Evolutionary conservation across 2,113 vertebrate species (phyloP), one percentile per base, ranked within the genome.

Genomic region (Ammodytes marinus): DNA sequence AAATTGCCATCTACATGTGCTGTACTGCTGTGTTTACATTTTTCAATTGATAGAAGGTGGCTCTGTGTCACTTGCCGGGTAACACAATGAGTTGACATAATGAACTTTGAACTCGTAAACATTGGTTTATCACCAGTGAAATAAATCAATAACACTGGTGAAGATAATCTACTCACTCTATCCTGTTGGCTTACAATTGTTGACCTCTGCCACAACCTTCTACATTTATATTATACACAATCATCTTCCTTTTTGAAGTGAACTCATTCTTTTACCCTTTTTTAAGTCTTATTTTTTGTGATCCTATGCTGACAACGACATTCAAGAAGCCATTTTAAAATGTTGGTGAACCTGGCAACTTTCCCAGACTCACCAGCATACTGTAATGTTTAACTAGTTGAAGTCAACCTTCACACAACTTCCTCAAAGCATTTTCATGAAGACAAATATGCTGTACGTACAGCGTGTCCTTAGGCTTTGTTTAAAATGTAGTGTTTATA

Each of bases 301-400:
- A n/a, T 57, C 17, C 63, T 11, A 4, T 52, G 4, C 19, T 75
- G 35, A 35, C 19, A 43, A 57, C 13, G 27, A 67, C 17, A 17
- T 27, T 40, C 12, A 46, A 40, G 39, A 45, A 59, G 15, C 14
- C 35, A 3, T 54, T 58, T 35, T 69, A 15, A 55, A 69, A 42
- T 19, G 2, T 46, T 42, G 3, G 6, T 11, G 42, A 66, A 15
- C 9, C 8, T 53, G 52, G 17, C 40, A 14, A 7, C 46, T 37
- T 19, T 11, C 42, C 40, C 47, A 6, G 35, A 14, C 13, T 79
- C 17, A 43, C 6, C 10, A 40, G 13, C 27, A 27, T 27, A 27
- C 43, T 77, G n/a, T 59, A 74, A 78, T 80, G 58, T 69, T 81
- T 80, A 72, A 81, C 54, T 27, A 67, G 45, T 39, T 49, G n/a